Evolutionary conservation across 2,888 invertebrate species (phyloP).

Genomic region (Adelognathus sp.): DNA sequence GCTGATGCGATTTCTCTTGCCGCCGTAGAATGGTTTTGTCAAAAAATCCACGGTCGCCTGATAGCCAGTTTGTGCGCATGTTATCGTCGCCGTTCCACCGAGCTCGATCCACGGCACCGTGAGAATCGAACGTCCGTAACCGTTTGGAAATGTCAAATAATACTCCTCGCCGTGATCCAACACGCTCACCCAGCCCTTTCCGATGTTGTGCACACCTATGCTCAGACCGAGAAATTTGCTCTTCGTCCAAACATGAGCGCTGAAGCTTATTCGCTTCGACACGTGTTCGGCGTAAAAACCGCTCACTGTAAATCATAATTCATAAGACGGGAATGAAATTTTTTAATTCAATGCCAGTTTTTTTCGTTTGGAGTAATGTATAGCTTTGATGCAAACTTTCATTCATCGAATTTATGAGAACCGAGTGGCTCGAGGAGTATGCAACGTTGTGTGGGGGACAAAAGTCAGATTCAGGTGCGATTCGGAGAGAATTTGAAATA

Average conservation of each 20-base stretch:
- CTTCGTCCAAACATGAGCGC: slow-evolving; percentile 99
- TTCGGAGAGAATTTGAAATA: too few species aligned
- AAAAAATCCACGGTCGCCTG: slow-evolving; percentile 96
- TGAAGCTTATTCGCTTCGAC: slow-evolving; percentile 93
- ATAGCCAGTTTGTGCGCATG: slow-evolving; percentile 96
- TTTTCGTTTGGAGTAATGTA: too few species aligned
- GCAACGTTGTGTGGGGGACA: too few species aligned
- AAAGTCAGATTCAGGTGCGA: too few species aligned
- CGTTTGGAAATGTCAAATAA: slow-evolving; percentile 97
- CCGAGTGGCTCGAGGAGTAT: too few species aligned
- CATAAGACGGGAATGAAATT: too few species aligned
- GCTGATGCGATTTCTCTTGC: slow-evolving; percentile 94
- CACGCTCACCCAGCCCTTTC: slow-evolving; percentile 95
- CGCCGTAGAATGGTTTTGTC: slow-evolving; percentile 99
- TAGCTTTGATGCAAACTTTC: too few species aligned
- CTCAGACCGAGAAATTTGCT: slow-evolving; percentile 99
- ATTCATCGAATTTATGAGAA: too few species aligned
- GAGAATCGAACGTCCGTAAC: slow-evolving; percentile 98
- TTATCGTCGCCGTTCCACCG: slow-evolving; percentile 95
- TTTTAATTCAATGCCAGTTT: too few species aligned
- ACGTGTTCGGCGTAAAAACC: slow-evolving; percentile 99
- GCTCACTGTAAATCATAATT: slow-evolving; percentile 86
- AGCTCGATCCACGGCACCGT: slow-evolving; percentile 99
- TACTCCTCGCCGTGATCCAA: slow-evolving; percentile 97
- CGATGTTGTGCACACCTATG: slow-evolving; percentile 98